These are phyloP conservation scores for Crax fasciolata DNA, from an alignment of 2,797 vertebrate species.

Conservation along the genomic window DNA sequence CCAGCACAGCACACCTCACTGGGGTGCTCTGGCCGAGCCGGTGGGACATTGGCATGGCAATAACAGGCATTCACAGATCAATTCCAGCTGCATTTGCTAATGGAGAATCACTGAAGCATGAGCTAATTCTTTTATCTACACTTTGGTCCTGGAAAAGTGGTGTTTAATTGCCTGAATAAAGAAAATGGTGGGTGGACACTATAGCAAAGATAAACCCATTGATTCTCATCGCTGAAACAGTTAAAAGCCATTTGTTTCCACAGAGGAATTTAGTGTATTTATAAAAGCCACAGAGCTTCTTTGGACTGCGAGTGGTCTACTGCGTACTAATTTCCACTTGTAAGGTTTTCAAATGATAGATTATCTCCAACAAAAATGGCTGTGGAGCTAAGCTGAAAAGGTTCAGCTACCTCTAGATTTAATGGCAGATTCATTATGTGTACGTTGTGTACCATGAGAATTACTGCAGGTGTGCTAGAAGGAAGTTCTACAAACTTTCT, in stretches of 20 bases:
- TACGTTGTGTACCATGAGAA: neutral
- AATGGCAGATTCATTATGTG: neutral
- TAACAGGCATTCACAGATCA: neutral
- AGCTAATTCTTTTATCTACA: neutral
- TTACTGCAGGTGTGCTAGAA: neutral
- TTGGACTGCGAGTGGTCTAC: neutral
- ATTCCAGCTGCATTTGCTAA: conserved; percentile 34
- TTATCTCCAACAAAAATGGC: neutral
- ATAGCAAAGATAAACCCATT: conserved; percentile 17
- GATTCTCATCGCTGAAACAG: conserved; percentile 30
- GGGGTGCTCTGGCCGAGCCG: neutral
- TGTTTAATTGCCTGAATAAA: conserved; percentile 45
- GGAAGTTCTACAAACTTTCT: neutral
- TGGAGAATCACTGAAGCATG: neutral
- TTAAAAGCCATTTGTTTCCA: conserved; percentile 28
- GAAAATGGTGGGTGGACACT: neutral
- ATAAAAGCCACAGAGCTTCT: neutral
- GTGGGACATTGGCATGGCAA: neutral
- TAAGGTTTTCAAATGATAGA: neutral
- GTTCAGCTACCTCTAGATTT: neutral
- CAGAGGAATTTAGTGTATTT: neutral
- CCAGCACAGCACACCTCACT: accelerated
- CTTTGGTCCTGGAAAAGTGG: conserved; percentile 38
- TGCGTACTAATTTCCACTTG: neutral
- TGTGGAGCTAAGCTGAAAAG: neutral